Percentiles rank a stretch among this genome's conserved stretches.
These are phyloP conservation scores for Hanleya hanleyi DNA, from an alignment of 2,888 invertebrate genomes.

Conservation along the genomic window DNA sequence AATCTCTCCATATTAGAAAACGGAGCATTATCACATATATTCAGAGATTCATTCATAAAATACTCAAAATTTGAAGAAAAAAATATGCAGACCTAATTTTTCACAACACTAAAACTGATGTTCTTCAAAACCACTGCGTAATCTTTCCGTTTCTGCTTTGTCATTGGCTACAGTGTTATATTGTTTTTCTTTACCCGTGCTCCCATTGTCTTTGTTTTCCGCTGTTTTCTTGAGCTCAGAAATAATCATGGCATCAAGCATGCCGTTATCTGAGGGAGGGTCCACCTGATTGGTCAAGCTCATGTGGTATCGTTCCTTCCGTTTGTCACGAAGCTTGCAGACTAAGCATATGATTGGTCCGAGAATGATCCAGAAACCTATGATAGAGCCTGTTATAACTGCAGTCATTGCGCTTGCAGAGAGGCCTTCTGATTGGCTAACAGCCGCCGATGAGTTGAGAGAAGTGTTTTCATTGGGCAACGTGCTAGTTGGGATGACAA, in stretches of 20 bases:
- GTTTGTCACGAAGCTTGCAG: slow-evolving; percentile 50
- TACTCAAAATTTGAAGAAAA: too few relatives aligned
- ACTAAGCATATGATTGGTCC: slow-evolving; percentile 58
- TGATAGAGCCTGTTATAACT: slow-evolving; percentile 51
- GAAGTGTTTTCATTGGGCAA: too few relatives aligned
- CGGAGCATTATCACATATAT: too few relatives aligned
- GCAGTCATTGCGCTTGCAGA: slow-evolving; percentile 42
- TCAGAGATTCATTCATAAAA: too few relatives aligned
- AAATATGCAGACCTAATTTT: too few relatives aligned
- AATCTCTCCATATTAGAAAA: too few relatives aligned
- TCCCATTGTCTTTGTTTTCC: background rate
- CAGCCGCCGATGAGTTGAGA: background rate
- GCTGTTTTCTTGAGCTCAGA: background rate
- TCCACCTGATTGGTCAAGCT: background rate
- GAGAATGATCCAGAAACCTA: slow-evolving; percentile 55
- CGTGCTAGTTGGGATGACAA: background rate
- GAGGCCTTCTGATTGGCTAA: background rate
- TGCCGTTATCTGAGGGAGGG: background rate
- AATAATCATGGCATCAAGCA: slow-evolving; percentile 8
- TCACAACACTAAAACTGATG: background rate
- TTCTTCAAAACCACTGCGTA: background rate
- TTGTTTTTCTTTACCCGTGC: background rate
- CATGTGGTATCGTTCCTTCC: slow-evolving; percentile 22
- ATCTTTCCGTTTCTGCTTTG: background rate
- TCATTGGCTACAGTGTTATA: slow-evolving; percentile 5